phyloP scores from a whole-genome alignment of 64 coral and sea anemone genomes.

The Montipora sp. region DNA sequence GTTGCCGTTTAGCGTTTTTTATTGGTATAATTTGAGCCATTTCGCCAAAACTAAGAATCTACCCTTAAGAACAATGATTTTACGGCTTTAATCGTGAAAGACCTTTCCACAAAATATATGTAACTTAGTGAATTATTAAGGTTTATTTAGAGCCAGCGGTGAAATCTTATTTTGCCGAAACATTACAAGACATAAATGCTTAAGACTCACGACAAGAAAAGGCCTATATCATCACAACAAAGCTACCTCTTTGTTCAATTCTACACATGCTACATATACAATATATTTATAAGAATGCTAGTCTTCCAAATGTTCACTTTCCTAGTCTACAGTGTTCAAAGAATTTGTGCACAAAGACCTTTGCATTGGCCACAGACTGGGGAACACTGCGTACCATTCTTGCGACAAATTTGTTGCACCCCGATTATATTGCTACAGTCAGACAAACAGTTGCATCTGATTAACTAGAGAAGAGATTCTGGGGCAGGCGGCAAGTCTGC shows the following conservation, averaged over 20 bases:
- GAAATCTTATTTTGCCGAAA: too few relatives aligned
- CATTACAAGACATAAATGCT: too few relatives aligned
- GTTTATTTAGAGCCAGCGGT: too few relatives aligned
- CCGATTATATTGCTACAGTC: slow-evolving; percentile 19
- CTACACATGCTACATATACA: not conserved
- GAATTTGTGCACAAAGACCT: slow-evolving; percentile 8
- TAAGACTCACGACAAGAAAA: too few relatives aligned
- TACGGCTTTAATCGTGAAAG: too few relatives aligned
- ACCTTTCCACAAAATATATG: too few relatives aligned
- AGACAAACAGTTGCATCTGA: slow-evolving; percentile 52
- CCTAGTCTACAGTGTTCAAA: slow-evolving; percentile 1
- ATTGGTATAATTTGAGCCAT: not conserved
- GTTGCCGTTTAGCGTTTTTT: too few relatives aligned
- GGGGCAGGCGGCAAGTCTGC: slow-evolving; percentile 33
- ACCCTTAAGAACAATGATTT: not conserved
- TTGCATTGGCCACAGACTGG: not conserved
- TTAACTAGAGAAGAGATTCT: slow-evolving; percentile 31
- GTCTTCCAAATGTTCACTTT: slow-evolving; percentile 25
- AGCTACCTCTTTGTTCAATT: too few relatives aligned
- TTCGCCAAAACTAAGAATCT: not conserved
- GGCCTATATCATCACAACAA: too few relatives aligned
- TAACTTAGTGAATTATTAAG: too few relatives aligned
- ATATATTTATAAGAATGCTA: not conserved
- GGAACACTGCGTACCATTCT: slow-evolving; percentile 46
- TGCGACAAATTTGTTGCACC: slow-evolving; percentile 37